Conservation (phyloP, 1,140 invertebrate species). For the Pseudomyrmex flavicornis region DNA sequence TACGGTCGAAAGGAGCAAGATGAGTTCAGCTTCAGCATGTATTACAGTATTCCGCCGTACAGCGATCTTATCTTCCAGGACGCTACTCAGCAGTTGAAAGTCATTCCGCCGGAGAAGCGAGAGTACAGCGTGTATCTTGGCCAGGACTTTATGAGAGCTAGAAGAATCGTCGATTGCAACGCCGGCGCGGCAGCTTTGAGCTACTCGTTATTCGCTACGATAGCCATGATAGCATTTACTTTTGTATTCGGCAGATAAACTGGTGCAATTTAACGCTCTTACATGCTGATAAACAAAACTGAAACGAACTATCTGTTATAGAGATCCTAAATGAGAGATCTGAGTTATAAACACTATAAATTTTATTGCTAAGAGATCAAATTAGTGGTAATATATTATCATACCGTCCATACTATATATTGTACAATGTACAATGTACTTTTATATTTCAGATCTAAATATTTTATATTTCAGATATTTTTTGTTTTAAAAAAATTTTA, state of each 20-base stretch:
- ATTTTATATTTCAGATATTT: too few species aligned
- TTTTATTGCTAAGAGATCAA: background rate
- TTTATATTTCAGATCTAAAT: too few species aligned
- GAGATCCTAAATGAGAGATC: background rate
- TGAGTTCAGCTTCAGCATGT: slow-evolving; percentile 97
- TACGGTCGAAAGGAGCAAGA: slow-evolving; percentile 94
- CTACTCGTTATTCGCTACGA: slow-evolving; percentile 75
- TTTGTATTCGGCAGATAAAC: slow-evolving; percentile 71
- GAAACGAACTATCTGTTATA: slow-evolving; percentile 3
- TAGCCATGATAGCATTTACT: slow-evolving; percentile 69
- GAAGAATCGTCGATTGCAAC: slow-evolving; percentile 91
- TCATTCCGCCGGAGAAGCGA: slow-evolving; percentile 88
- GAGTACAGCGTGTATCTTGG: slow-evolving; percentile 90
- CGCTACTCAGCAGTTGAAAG: slow-evolving; percentile 92
- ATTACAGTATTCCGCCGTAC: slow-evolving; percentile 91
- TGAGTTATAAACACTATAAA: background rate
- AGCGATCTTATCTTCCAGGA: slow-evolving; percentile 97
- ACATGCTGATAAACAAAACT: too few species aligned
- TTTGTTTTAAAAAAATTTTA: too few species aligned
- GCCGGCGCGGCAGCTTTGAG: slow-evolving; percentile 84
- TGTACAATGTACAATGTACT: background rate
- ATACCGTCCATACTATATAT: too few species aligned
- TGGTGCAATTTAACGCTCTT: too few species aligned
- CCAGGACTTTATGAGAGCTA: slow-evolving; percentile 90
- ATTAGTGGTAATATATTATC: too few species aligned